These are phyloP conservation scores for Amiota communis DNA, from an alignment of 2,888 invertebrate genomes.

Conservation along the genomic window DNA sequence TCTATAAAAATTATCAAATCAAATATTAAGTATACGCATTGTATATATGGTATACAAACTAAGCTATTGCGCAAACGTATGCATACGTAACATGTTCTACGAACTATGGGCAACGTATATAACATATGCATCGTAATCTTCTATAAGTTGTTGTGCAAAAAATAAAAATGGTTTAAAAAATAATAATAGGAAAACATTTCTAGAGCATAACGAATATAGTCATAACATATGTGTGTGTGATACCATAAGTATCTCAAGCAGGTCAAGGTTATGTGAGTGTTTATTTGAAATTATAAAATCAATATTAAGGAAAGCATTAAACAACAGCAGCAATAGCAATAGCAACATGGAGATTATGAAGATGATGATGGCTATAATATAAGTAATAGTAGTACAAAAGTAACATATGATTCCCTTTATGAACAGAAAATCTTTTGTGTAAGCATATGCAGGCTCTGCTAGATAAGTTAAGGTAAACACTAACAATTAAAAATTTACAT, in stretches of 20 bases:
- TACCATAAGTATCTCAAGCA: neutral
- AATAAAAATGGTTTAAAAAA: neutral
- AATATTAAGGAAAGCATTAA: conserved; percentile 10
- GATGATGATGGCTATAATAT: too few relatives aligned
- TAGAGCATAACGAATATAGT: neutral
- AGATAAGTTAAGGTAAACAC: neutral
- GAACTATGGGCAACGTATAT: too few relatives aligned
- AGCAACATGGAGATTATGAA: too few relatives aligned
- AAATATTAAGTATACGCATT: too few relatives aligned
- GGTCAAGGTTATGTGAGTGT: conserved; percentile 9
- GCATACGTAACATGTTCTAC: too few relatives aligned
- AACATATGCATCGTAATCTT: too few relatives aligned
- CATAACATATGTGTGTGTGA: neutral
- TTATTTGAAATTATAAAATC: conserved; percentile 20
- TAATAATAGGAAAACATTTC: neutral
- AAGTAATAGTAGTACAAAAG: too few relatives aligned
- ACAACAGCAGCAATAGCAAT: too few relatives aligned
- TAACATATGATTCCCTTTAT: neutral
- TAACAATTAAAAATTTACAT: conserved; percentile 5
- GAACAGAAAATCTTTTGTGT: conserved; percentile 3
- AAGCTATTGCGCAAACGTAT: too few relatives aligned
- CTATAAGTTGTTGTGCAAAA: too few relatives aligned
- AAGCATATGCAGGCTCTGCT: neutral
- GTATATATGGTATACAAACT: too few relatives aligned
- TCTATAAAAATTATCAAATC: too few relatives aligned